phyloP scores from a whole-genome alignment of 2,888 invertebrate genomes.

The Drosophila subquinaria region DNA sequence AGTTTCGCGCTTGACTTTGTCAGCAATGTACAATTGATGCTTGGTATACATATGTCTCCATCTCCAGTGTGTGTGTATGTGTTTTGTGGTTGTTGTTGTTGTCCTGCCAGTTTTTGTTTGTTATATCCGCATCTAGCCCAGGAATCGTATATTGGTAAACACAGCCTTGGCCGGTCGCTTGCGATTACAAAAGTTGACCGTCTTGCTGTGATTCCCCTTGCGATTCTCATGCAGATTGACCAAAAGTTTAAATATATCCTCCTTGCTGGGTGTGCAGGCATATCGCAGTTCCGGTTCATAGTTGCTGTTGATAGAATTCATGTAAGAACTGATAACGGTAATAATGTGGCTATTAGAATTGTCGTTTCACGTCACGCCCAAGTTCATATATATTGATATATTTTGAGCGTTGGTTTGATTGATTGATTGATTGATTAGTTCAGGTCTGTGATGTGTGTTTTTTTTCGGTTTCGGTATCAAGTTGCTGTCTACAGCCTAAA shows the following conservation, averaged over 20 bases:
- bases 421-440: constrained; percentile 18
- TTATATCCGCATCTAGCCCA: constrained; percentile 85
- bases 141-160: constrained; percentile 88
- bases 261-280: constrained; percentile 88
- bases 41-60: constrained; percentile 71
- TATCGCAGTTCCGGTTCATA: constrained; percentile 88
- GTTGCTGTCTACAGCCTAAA: constrained; percentile 61
- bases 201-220: constrained; percentile 86
- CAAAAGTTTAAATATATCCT: constrained; percentile 88
- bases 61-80: constrained; percentile 24
- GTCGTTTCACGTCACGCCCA: constrained; percentile 61
- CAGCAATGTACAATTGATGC: constrained; percentile 79
- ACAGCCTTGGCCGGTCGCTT: constrained; percentile 88
- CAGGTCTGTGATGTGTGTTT: constrained; percentile 36
- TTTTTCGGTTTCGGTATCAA: constrained; percentile 33
- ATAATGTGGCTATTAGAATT: constrained; percentile 72
- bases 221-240: constrained; percentile 88
- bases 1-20: constrained; percentile 68
- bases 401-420: constrained; percentile 21
- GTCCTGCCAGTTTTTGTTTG: too few species aligned
- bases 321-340: constrained; percentile 79
- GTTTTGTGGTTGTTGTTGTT: too few species aligned
- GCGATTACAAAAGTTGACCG: constrained; percentile 89
- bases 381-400: constrained; percentile 20
- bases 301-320: constrained; percentile 82